phyloP scores from a whole-genome alignment of 1,140 invertebrate species.

The Diorhabda elongata region DNA sequence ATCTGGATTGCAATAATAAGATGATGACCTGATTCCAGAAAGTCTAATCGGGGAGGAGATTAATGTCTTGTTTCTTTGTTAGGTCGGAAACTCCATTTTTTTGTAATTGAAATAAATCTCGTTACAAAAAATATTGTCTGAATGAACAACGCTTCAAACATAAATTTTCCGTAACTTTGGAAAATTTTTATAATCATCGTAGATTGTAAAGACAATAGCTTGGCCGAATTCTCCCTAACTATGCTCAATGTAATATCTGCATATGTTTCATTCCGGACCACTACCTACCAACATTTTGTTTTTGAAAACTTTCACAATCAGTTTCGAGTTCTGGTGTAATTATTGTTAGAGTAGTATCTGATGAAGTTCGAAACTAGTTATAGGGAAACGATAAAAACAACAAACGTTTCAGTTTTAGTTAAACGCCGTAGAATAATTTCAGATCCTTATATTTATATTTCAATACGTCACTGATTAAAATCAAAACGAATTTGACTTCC shows the following conservation, averaged over 20 bases:
- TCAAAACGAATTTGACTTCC: not conserved
- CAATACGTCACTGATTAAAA: not conserved
- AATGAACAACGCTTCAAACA: no score
- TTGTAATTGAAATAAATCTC: no score
- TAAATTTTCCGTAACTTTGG: no score
- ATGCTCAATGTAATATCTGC: not conserved
- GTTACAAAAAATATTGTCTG: no score
- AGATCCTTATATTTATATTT: not conserved
- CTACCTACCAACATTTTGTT: not conserved
- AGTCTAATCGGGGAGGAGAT: no score
- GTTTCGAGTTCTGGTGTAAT: not conserved
- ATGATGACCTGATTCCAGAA: no score
- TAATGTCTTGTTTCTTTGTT: no score
- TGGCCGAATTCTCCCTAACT: not conserved
- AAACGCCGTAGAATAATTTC: not conserved
- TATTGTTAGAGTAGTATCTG: not conserved
- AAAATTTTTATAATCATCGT: no score
- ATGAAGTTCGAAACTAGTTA: slow-evolving; percentile 3
- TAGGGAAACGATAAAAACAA: not conserved
- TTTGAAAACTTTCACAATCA: not conserved
- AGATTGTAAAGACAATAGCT: no score
- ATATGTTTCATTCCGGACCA: not conserved
- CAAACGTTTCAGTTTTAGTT: not conserved
- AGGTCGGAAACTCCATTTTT: no score
- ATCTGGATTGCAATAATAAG: no score